Conservation (phyloP, 2,888 invertebrate species). For the Lochmaea capreae region DNA sequence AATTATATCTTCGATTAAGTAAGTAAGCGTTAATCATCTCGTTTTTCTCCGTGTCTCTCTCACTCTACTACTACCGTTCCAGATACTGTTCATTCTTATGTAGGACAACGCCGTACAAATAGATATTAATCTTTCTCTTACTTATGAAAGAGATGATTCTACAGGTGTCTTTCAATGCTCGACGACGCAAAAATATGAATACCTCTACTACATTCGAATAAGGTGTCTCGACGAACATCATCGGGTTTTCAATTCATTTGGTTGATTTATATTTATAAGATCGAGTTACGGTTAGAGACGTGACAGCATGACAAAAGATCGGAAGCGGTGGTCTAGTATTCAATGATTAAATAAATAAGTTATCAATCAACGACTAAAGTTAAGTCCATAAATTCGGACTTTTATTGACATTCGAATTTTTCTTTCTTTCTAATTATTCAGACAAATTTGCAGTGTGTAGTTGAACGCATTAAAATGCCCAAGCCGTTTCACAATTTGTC, state of each 20-base stretch:
- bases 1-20: background rate
- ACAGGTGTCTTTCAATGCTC: conserved; percentile 19
- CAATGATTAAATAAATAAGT: background rate
- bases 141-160: conserved; percentile 12
- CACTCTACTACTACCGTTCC: conserved; percentile 14
- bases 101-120: conserved; percentile 15
- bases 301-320: background rate
- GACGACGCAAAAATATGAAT: conserved; percentile 13
- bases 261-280: conserved; percentile 1
- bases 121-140: conserved; percentile 22
- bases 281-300: background rate
- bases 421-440: too few species aligned
- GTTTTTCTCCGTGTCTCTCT: background rate
- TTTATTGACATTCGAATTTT: too few species aligned
- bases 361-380: too few species aligned
- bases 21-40: background rate
- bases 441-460: too few species aligned
- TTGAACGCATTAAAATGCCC: too few species aligned
- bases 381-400: too few species aligned
- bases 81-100: conserved; percentile 20
- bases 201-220: background rate
- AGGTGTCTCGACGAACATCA: background rate
- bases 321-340: background rate
- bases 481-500: too few species aligned
- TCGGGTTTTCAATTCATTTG: background rate